phyloP scores from a whole-genome alignment of 2,888 invertebrate species.

The Itoplectis maculator region DNA sequence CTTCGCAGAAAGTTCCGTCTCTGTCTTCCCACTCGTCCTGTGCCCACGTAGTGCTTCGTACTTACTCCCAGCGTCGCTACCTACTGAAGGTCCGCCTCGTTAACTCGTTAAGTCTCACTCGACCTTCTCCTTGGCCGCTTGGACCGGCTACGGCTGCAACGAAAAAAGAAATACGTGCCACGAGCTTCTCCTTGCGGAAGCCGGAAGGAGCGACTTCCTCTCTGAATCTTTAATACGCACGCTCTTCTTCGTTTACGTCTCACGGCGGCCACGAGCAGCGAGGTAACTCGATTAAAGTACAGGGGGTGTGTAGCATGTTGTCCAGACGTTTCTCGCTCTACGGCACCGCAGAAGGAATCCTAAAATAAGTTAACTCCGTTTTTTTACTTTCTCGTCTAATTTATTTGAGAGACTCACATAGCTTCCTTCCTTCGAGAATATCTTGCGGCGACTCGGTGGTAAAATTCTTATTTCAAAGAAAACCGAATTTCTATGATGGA shows the following conservation, averaged over 20 bases:
- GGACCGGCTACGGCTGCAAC: background rate
- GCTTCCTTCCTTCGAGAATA: background rate
- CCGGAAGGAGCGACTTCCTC: slow-evolving; percentile 53
- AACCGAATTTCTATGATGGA: background rate
- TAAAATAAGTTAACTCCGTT: background rate
- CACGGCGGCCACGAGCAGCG: slow-evolving; percentile 8
- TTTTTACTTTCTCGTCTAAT: slow-evolving; percentile 1
- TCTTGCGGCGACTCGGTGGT: background rate
- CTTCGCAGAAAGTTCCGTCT: background rate
- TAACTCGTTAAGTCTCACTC: slow-evolving; percentile 27
- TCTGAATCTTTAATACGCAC: slow-evolving; percentile 54
- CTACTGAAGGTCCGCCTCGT: slow-evolving; percentile 22
- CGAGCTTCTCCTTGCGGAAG: slow-evolving; percentile 30
- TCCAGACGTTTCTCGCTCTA: background rate
- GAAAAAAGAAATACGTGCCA: background rate
- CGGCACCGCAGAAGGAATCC: background rate
- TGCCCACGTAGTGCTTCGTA: background rate
- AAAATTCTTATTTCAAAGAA: no score
- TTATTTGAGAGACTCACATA: background rate
- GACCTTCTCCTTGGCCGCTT: slow-evolving; percentile 32
- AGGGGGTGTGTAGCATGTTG: background rate
- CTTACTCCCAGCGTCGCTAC: slow-evolving; percentile 6
- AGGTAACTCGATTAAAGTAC: slow-evolving; percentile 51
- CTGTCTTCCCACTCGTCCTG: slow-evolving; percentile 40
- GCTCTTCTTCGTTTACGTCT: slow-evolving; percentile 36